These are phyloP conservation scores for Elysia crispata DNA, from an alignment of 2,888 invertebrate species.

Conservation along the genomic window DNA sequence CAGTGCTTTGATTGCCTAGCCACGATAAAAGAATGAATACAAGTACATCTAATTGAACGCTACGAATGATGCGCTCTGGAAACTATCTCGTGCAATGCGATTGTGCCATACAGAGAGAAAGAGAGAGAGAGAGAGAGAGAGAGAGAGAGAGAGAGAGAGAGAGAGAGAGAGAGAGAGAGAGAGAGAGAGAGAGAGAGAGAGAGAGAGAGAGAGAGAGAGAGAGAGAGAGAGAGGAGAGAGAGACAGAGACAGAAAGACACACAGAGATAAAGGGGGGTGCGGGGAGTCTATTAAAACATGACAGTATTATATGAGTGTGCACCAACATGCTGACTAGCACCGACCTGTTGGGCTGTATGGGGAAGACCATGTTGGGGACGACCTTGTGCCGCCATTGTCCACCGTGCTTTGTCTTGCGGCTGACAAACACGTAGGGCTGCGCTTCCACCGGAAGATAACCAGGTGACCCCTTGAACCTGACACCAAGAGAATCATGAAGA, in stretches of 20 bases:
- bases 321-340: too few relatives aligned
- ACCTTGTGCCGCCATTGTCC: not conserved
- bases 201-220: slow-evolving; percentile 34
- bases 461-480: slow-evolving; percentile 10
- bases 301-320: too few relatives aligned
- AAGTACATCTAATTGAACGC: too few relatives aligned
- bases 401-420: not conserved
- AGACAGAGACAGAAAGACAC: slow-evolving; percentile 35
- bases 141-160: slow-evolving; percentile 21
- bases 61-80: too few relatives aligned
- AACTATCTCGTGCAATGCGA: too few relatives aligned
- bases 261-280: slow-evolving; percentile 13
- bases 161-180: slow-evolving; percentile 36
- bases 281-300: not conserved
- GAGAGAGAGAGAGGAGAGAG: slow-evolving; percentile 36
- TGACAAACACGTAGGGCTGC: slow-evolving; percentile 32
- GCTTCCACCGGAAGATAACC: slow-evolving; percentile 34
- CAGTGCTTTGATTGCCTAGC: too few relatives aligned
- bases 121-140: not conserved
- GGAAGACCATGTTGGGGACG: slow-evolving; percentile 27
- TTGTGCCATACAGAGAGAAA: too few relatives aligned
- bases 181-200: slow-evolving; percentile 37
- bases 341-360: slow-evolving; percentile 37
- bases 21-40: too few relatives aligned
- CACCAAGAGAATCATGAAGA: too few relatives aligned